Percentiles rank a stretch among this genome's conserved stretches.
These are phyloP conservation scores for Trichoplax adhaerens DNA, from an alignment of 37 sponge, comb jelly and placozoan genomes.

Conservation along the genomic window DNA sequence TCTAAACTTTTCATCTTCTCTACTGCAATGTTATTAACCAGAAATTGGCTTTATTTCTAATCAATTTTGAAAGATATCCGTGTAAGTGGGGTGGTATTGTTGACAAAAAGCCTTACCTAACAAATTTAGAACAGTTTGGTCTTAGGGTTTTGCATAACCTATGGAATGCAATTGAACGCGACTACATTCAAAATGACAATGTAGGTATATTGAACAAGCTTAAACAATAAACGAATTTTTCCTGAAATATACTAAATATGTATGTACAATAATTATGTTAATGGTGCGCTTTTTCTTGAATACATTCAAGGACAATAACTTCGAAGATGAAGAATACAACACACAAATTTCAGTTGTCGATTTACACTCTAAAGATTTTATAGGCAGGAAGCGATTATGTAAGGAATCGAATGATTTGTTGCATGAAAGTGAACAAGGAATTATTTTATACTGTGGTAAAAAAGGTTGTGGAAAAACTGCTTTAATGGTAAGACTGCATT, in stretches of 20 bases:
- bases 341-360: not conserved
- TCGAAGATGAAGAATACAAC: no score
- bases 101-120: slow-evolving; percentile 57
- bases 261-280: no score
- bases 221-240: not conserved
- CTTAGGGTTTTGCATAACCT: slow-evolving; percentile 62
- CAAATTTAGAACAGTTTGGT: slow-evolving; percentile 73
- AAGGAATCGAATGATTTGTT: not conserved
- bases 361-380: no score
- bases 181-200: slow-evolving; percentile 39
- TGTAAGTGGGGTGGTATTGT: slow-evolving; percentile 60
- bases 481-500: slow-evolving; percentile 36
- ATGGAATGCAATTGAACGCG: slow-evolving; percentile 75
- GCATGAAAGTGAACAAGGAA: slow-evolving; percentile 7
- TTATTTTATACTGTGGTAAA: slow-evolving; percentile 48
- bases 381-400: no score
- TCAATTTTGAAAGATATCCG: slow-evolving; percentile 19
- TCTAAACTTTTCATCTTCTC: not conserved
- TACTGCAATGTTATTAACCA: not conserved
- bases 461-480: slow-evolving; percentile 83
- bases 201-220: not conserved
- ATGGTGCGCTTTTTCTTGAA: no score
- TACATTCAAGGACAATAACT: no score
- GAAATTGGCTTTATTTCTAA: not conserved
- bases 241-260: not conserved